A percentile compares a stretch with the other conserved stretches of the same genome.
phyloP scores from a whole-genome alignment of 1,140 invertebrate species.

The Lepidurus couesii region DNA sequence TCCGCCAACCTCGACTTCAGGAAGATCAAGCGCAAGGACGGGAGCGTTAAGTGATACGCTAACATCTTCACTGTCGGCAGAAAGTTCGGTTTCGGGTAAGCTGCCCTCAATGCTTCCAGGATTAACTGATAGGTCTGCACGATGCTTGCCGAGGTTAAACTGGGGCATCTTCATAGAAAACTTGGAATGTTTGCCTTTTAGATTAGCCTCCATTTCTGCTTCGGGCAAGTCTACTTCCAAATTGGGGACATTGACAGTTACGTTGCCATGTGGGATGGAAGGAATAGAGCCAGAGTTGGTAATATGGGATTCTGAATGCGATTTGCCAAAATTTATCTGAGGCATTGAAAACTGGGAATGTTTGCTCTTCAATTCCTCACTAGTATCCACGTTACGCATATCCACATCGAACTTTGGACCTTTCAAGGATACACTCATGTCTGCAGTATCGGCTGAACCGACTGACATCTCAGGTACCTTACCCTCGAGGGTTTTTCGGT shows the following conservation, averaged over 20 bases:
- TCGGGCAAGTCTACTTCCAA: not conserved
- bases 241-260: not conserved
- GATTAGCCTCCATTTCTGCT: not conserved
- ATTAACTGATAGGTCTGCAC: not conserved
- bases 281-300: not conserved
- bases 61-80: not conserved
- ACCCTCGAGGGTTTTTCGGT: not conserved
- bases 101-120: no score
- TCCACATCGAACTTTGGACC: not conserved
- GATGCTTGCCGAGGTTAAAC: not conserved
- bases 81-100: no score
- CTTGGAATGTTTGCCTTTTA: not conserved
- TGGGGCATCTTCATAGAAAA: constrained; percentile 1
- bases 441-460: not conserved
- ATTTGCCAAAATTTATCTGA: not conserved
- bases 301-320: not conserved
- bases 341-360: constrained; percentile 26
- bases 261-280: not conserved
- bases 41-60: not conserved
- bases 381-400: not conserved
- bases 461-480: not conserved
- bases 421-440: not conserved
- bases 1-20: not conserved
- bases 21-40: not conserved
- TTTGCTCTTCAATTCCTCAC: constrained; percentile 25